A percentile compares a stretch with the other conserved stretches of the same genome.
Conservation (phyloP, 1,140 invertebrate genomes). For the Vollenhovia emeryi region DNA sequence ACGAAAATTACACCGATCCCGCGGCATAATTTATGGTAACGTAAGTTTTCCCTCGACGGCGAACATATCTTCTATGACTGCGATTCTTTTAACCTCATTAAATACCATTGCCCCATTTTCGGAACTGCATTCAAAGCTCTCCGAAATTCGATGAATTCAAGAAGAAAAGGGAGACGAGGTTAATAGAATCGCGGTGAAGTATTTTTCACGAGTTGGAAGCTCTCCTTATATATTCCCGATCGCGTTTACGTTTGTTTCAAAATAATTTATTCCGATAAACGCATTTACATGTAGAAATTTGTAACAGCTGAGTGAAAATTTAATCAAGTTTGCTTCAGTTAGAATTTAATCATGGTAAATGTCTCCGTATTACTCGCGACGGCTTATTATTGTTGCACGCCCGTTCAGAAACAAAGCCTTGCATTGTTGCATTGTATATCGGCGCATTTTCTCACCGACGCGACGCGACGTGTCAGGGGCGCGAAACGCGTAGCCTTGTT, state of each 20-base stretch:
- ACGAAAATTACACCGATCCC: conserved; percentile 9
- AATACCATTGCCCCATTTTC: conserved; percentile 11
- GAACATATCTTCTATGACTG: not conserved
- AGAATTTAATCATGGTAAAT: not conserved
- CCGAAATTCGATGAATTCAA: not conserved
- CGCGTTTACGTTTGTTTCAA: not conserved
- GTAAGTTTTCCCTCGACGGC: conserved; percentile 11
- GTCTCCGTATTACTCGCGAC: not conserved
- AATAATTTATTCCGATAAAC: not conserved
- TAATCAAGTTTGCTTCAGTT: not conserved
- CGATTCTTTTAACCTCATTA: conserved; percentile 27
- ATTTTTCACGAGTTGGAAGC: not conserved
- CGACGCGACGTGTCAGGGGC: conserved; percentile 19
- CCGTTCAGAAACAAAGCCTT: not conserved
- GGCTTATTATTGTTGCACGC: not conserved
- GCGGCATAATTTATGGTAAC: conserved; percentile 39
- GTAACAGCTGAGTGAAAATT: not conserved
- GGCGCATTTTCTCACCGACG: conserved; percentile 30
- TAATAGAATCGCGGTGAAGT: not conserved
- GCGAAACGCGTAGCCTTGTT: conserved; percentile 47
- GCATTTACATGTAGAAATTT: not conserved
- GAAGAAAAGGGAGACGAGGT: not conserved
- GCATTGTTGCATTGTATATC: conserved; percentile 40
- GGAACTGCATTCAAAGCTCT: not conserved
- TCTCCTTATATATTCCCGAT: not conserved